phyloP scores from a whole-genome alignment of 2,113 vertebrate species.

The Rafetus swinhoei region DNA sequence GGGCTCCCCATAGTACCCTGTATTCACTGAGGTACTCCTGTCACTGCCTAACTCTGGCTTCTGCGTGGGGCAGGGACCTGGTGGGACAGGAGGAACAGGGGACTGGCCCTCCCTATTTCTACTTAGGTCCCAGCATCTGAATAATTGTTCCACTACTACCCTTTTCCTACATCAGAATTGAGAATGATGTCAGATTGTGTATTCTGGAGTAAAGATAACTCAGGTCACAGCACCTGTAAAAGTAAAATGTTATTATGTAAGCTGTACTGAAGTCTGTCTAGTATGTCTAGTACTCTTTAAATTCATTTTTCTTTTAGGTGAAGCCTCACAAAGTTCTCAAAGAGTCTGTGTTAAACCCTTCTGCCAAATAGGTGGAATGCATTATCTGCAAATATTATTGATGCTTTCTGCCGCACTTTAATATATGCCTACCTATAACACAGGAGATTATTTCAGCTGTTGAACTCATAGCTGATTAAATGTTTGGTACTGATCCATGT shows the following conservation, averaged over 20 bases:
- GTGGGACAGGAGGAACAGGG: too few relatives aligned
- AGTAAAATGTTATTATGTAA: not conserved
- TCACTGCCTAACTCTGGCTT: too few relatives aligned
- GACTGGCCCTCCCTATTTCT: not conserved
- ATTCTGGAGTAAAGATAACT: constrained; percentile 7
- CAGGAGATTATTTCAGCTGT: not conserved
- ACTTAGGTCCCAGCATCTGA: not conserved
- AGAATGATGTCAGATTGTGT: not conserved
- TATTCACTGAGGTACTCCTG: too few relatives aligned
- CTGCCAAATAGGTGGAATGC: not conserved
- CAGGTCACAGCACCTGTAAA: not conserved
- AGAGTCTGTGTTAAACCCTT: not conserved
- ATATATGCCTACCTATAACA: not conserved
- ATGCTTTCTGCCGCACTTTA: not conserved
- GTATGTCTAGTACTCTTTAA: not conserved
- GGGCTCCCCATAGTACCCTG: too few relatives aligned
- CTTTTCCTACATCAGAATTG: not conserved
- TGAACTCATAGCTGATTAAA: not conserved
- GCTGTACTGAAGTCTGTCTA: not conserved
- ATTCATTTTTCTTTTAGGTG: not conserved
- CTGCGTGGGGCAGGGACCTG: too few relatives aligned
- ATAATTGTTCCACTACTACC: not conserved
- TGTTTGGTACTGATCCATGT: not conserved
- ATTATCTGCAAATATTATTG: not conserved
- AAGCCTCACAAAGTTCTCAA: not conserved